Evolutionary conservation across 2,113 vertebrate species (phyloP), one percentile per base, ranked within the genome.

Genomic region (Coptodon bakossiorum): DNA sequence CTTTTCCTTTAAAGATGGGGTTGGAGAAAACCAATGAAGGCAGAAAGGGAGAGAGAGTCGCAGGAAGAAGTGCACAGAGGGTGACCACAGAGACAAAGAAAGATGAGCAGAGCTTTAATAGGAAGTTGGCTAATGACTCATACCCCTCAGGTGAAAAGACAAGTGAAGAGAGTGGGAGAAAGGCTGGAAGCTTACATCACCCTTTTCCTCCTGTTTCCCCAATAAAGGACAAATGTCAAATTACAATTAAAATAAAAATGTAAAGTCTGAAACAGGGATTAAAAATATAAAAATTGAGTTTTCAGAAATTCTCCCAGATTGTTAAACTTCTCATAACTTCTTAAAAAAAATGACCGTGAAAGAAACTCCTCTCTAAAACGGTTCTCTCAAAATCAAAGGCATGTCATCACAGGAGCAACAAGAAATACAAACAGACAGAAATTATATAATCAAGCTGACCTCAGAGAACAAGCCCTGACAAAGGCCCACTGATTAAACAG

Each of bases 91-190:
- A 93, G 87, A 93, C 78, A 89, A 91, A 88, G 88, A 81, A 86
- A 88, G 90, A 95, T 90, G 90, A 86, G 85, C 43, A 53, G 43
- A 40, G 86, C 82, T 91, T 78, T 88, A 93, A 91, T 86, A 91
- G 92, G 90, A 95, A 93, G 88, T 78, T 40, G 6, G 73, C 81
- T 89, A 94, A 93, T 93, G 93, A 94, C 82, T 93, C 89, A 85
- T 84, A 83, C 63, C 85, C 52, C 83, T 91, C 87, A 80, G 63
- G 89, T 93, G 89, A 90, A 86, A 86, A 86, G 57, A 78, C 9
- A 40, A 81, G 83, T 34, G 54, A 54, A 57, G 54, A 86, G n/a
- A 54, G 83, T 27, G 5, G 27, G 36, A n/a, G 53, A 82, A 50
- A 80, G 63, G 31, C 14, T 57, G 17, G 24, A 11, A 14, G 68